Base-by-base conservation (phyloP, 2,888 invertebrate species). In the Macrophya alboannulata region DNA sequence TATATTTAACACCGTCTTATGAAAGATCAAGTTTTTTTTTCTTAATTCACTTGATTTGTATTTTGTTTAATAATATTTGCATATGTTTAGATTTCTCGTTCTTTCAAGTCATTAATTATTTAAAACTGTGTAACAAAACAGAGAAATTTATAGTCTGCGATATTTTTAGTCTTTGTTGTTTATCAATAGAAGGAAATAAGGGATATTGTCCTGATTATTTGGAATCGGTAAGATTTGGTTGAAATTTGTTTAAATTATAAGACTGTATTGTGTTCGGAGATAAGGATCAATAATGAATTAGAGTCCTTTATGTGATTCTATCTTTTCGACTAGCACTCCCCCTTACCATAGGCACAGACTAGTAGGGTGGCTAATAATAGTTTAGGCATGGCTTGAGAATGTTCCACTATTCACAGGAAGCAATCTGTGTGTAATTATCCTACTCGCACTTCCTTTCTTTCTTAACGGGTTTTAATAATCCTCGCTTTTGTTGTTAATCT, bases 291-390 rank as follows among this genome's bases (percentile, higher is more conserved):
- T 81, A 40, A 40, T 17, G 15, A 40, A 62, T 81, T 5, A 37
- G 45, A 43, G 68, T 68, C 65, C 45, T 48, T 65, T 51, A 31
- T 48, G 31, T 71, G 45, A 65, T 68, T 83, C 48, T 71, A 15
- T 45, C 31, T 83, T n/a, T 59, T 31, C 31, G 21, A 12, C 31
- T 21, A 12, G 45, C 40, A 62, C 48, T 82, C 65, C 72, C 45
- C 45, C 45, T 62, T 62, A 10, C 90, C 89, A 87, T 89, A 86
- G 87, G 89, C 86, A 88, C 87, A 87, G 85, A 88, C 87, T 88
- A 89, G 87, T 88, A 88, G 89, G 88, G 88, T 87, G 87, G 89
- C 90, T 91, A 91, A 91, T 91, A 91, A 91, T 91, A 92, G 91
- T 90, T 88, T 84, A 85, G 86, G 87, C 87, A 89, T 83, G 88